Evolutionary conservation across 2,113 vertebrate species (phyloP).

Genomic region (Passer domesticus): DNA sequence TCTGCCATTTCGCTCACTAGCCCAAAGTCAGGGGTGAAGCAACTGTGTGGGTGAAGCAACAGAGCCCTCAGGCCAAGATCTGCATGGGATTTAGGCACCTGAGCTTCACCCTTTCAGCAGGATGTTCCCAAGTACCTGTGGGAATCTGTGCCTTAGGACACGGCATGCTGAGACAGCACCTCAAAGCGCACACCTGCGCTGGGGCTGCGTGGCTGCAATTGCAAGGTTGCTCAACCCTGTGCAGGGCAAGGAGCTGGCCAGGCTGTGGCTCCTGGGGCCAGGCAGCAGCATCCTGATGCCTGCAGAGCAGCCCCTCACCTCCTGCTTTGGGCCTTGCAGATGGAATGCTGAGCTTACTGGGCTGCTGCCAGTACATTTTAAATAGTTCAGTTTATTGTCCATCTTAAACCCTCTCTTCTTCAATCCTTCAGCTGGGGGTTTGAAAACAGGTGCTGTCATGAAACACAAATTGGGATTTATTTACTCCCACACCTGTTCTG

Average conservation of each 20-base stretch:
- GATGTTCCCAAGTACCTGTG: background rate
- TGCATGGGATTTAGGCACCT: background rate
- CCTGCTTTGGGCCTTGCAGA: background rate
- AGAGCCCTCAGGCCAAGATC: background rate
- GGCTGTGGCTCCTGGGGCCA: background rate
- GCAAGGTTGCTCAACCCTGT: background rate
- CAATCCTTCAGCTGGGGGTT: background rate
- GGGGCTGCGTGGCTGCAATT: fast-evolving
- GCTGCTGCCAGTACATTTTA: background rate
- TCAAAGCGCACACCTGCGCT: fast-evolving
- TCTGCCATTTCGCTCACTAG: background rate
- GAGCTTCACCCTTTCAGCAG: background rate
- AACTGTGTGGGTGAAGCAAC: background rate
- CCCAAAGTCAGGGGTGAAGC: background rate
- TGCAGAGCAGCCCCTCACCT: background rate
- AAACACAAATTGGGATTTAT: background rate
- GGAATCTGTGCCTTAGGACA: background rate
- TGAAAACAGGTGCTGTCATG: background rate
- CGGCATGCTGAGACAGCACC: background rate
- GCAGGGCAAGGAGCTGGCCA: background rate
- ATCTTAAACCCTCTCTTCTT: background rate
- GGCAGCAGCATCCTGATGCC: background rate
- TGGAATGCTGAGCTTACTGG: background rate
- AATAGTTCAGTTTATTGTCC: background rate
- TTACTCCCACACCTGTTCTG: background rate